Evolutionary conservation across 1,140 invertebrate genomes (phyloP), one percentile per base, ranked within the genome.

Genomic region (Bemisia tabaci): DNA sequence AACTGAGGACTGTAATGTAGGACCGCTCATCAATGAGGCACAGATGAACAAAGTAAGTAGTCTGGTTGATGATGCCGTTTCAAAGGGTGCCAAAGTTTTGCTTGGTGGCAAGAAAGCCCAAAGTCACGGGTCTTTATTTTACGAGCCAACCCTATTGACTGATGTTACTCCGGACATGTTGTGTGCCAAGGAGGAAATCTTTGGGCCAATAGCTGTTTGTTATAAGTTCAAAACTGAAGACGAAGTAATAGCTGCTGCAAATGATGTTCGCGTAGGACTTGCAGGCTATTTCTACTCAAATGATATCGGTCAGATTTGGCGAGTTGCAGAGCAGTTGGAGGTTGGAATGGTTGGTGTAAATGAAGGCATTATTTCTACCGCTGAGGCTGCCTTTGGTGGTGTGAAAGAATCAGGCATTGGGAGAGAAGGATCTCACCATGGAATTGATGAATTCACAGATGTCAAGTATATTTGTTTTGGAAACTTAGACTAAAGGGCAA

Each of bases 281-380:
- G 91, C 90, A 68, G 90, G 92, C 1, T 99, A 99, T 80, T 94
- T 99, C 71, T 99, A 87, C 75, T 94, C 91, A 0, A 84, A 88
- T 71, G 91, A 98, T 80, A 72, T 95, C 33, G 83, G 87, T n/a
- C 97, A 99, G 78, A 86, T 95, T 60, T 94, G 94, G 80, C 82
- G 95, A 72, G 93, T 99, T 60, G 86, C 91, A 0, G 86, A 85
- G 71, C 79, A 84, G 67, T 76, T 99, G 27, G 88, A 98, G 77
- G 89, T 92, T 69, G 97, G 96, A n/a, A 93, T 94, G 90, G 84
- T 99, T 63, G 97, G 94, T 1, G 87, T 98, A 0, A 99, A 99
- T 80, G 96, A 98, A 80, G 95, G 94, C 1, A 77, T 96, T 0
- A 88, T 99, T 64, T 96, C 94, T 1, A 82, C 86, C n/a, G 82